Conservation (phyloP, 2,113 vertebrate species). For the Aleadryas rufinucha region DNA sequence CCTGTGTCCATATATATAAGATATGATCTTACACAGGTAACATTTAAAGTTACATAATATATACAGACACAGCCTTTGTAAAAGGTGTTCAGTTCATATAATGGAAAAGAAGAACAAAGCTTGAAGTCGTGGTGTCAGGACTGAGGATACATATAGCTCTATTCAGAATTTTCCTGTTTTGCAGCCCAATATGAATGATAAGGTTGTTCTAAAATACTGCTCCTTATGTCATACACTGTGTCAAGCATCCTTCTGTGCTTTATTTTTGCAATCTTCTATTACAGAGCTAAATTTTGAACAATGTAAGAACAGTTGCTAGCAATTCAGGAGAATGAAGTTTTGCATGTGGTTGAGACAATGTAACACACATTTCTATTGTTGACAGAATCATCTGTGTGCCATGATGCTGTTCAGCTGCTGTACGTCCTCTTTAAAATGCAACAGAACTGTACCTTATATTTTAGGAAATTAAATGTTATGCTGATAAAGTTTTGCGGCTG, state of each 20-base stretch:
- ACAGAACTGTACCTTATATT: neutral
- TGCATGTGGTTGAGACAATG: neutral
- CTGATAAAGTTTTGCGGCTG: neutral
- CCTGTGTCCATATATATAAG: conserved; percentile 48
- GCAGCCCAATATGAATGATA: neutral
- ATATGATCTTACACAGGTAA: conserved; percentile 63
- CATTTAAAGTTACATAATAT: conserved; percentile 55
- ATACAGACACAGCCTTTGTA: conserved; percentile 61
- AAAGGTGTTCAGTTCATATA: conserved; percentile 45
- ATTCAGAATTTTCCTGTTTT: neutral
- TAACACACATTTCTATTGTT: neutral
- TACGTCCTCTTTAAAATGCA: neutral
- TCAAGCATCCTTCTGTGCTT: neutral
- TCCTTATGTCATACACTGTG: neutral
- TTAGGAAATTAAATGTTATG: neutral
- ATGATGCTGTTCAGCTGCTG: neutral
- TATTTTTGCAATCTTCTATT: neutral
- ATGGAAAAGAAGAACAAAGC: conserved; percentile 56
- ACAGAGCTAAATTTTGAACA: neutral
- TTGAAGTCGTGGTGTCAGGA: conserved; percentile 25
- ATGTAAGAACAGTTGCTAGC: neutral
- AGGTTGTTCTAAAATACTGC: neutral
- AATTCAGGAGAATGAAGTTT: neutral
- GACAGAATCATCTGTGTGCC: neutral
- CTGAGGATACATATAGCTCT: neutral